Evolutionary conservation across 2,888 invertebrate genomes (phyloP), one percentile per base, ranked within the genome.

Genomic region (Folsomia candida): DNA sequence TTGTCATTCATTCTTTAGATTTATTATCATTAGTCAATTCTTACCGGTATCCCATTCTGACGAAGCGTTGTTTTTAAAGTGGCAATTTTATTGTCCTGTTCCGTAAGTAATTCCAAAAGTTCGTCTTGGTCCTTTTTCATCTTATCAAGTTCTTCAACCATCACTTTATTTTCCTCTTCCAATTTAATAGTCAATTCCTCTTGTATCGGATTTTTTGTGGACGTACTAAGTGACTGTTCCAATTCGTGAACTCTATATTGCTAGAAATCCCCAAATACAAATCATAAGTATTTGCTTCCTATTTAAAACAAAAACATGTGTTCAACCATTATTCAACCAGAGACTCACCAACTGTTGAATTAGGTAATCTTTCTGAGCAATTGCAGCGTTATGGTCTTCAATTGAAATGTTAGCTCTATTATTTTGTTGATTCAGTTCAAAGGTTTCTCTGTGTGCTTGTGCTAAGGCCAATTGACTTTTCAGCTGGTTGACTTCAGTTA

Each of bases 71-170:
- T 51, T 22, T 88, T 90, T 83, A 90, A 92, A 65, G 87, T 85
- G 60, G 85, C 85, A 51, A 93, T 84, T 83, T 91, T 91, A 60
- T 83, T 82, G 80, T 90, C 97, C 86, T 97, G 96, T 83, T 97
- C 94, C 0, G 93, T 90, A 51, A 98, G 85, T 70, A 98, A 84
- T 81, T 93, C 91, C 69, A 98, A 84, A 74, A 98, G 84, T 84
- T 97, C 96, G 79, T 98, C 97, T 83, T 97, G 97, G 81, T 98
- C 97, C 81, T 90, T 92, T 81, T 87, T 89, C 74, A 94, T 81
- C 76, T 87, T 86, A 54, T 88, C 87, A 77, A 91, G 81, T 77
- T 91, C 89, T 18, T 76, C 78, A 22, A 79, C 78, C 29, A 79
- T 71, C 0, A 83, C 80, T 67, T 82, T 82, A 62, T 84, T 81